Percentiles rank a stretch among this genome's conserved stretches.
These are phyloP conservation scores for Heliconius himera DNA, from an alignment of 1,140 invertebrate species.

Conservation along the genomic window DNA sequence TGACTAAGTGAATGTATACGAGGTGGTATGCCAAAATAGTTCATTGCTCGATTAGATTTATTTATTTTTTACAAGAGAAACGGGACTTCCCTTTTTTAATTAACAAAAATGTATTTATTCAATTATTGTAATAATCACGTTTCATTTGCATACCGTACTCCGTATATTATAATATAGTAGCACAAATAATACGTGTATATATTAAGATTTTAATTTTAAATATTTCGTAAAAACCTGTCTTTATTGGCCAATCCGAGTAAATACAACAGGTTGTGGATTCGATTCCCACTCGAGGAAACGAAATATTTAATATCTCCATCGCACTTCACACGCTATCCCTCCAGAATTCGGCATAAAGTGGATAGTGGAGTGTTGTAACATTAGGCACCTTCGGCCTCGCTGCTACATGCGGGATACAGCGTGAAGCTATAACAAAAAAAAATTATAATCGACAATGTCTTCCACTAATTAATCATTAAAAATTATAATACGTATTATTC, in stretches of 20 bases:
- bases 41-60: constrained; percentile 16
- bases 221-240: background rate
- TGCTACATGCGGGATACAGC: no score
- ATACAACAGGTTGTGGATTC: no score
- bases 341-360: no score
- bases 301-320: no score
- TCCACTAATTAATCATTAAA: background rate
- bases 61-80: constrained; percentile 6
- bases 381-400: no score
- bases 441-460: background rate
- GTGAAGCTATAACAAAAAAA: no score
- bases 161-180: background rate
- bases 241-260: no score
- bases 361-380: no score
- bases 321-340: no score
- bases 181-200: background rate
- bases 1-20: constrained; percentile 32
- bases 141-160: background rate
- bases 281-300: no score
- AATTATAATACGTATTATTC: constrained; percentile 10
- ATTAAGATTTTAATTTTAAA: background rate
- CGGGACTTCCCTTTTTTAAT: background rate
- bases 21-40: constrained; percentile 29
- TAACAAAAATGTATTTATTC: background rate
- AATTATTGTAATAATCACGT: background rate